phyloP scores from a whole-genome alignment of 2,113 vertebrate species.

The Paracanthobrama guichenoti region DNA sequence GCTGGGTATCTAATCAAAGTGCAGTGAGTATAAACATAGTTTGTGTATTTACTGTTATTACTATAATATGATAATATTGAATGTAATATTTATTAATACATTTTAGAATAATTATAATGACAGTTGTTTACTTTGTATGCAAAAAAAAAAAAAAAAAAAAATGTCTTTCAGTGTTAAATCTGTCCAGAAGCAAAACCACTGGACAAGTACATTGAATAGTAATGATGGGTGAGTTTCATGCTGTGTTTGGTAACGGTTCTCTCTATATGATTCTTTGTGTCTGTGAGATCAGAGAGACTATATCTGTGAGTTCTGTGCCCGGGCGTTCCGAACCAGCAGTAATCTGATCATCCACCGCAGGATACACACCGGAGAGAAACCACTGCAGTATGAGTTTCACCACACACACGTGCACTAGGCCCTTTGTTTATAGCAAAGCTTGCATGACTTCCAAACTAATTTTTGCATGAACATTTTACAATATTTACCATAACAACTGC shows the following conservation, averaged over 20 bases:
- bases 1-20: neutral
- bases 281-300: constrained; percentile 78
- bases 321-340: constrained; percentile 83
- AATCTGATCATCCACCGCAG: constrained; percentile 82
- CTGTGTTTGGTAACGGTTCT: neutral
- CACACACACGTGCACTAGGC: constrained; percentile 7
- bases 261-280: constrained; percentile 30
- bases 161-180: neutral
- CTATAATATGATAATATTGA: too few relatives aligned
- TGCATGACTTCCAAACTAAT: neutral
- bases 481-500: neutral
- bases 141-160: too few relatives aligned
- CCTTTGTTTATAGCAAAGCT: constrained; percentile 12
- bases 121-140: too few relatives aligned
- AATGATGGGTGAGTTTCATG: neutral
- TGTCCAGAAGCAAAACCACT: neutral
- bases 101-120: too few relatives aligned
- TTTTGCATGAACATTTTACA: neutral
- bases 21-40: too few relatives aligned
- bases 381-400: constrained; percentile 78
- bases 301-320: constrained; percentile 86
- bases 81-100: too few relatives aligned
- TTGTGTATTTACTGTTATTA: too few relatives aligned
- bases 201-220: neutral
- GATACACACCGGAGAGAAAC: constrained; percentile 85